Evolutionary conservation across 2,797 vertebrate species (phyloP), one percentile per base, ranked within the genome.

Genomic region (Discoglossus pictus): DNA sequence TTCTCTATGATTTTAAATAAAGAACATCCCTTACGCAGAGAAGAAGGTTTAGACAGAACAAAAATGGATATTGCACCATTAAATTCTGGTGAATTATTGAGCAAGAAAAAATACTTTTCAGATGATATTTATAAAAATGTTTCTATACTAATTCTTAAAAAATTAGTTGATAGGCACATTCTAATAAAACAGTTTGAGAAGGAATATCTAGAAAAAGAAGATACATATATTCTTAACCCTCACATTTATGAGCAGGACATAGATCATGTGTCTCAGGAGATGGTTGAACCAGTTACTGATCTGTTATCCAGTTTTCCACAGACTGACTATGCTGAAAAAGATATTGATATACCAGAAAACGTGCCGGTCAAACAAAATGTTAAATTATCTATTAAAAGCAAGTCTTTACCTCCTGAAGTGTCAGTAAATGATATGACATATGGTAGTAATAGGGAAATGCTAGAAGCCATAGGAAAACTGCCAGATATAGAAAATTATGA

Each of bases 201-300:
- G 3, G 11, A 31, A 61, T 58, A 50, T 13, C 44, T 36, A 12
- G 12, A 17, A 31, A 4, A 17, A 5, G 59, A 47, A 68, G 31
- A n/a, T 43, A 79, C 70, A 47, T 81, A 75, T 3, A 59, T n/a
- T 36, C 74, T 68, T 24, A 58, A 62, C 51, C 56, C 74, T 52
- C 23, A 25, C 40, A 15, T 71, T 55, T 15, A 20, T 59, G 11
- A 35, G 7, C 13, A 23, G 50, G 63, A 73, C 40, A 68, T 79
- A 51, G 70, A 81, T 69, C 25, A 69, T 44, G 27, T 79, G 42
- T 81, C 73, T 63, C 78, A 78, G 36, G 76, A 79, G 34, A 13
- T 81, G 42, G 68, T 78, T 72, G 38, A 65, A 68, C 78, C 58
- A 68, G 74, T 78, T 17, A 77, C 74, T 53, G 56, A 56, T 35